Conservation (phyloP, 2,797 vertebrate genomes). For the Periparus ater region DNA sequence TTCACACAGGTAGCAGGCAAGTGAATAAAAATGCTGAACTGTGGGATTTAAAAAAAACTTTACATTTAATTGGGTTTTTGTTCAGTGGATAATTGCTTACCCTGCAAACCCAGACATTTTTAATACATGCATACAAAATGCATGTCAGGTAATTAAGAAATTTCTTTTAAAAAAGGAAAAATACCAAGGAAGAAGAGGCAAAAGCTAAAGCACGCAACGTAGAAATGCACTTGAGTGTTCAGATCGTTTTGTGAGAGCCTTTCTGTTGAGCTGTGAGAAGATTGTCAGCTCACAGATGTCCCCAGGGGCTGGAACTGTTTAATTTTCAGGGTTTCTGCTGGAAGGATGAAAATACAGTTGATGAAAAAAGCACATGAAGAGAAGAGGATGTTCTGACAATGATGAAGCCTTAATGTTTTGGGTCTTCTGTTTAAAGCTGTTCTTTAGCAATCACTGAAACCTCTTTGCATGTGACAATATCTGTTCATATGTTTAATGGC, state of each 20-base stretch:
- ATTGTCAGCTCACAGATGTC: conserved; percentile 46
- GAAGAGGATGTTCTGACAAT: background rate
- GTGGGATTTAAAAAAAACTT: accelerated
- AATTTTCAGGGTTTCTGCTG: conserved; percentile 72
- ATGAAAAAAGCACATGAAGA: conserved; percentile 43
- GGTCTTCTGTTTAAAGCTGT: background rate
- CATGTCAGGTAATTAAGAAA: background rate
- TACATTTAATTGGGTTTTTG: conserved; percentile 9
- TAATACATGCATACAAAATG: background rate
- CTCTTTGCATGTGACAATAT: background rate
- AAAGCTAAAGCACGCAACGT: background rate
- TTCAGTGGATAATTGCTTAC: background rate
- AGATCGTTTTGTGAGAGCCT: background rate
- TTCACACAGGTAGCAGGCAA: conserved; percentile 11
- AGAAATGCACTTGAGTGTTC: background rate
- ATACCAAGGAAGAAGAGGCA: background rate
- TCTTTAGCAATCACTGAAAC: background rate
- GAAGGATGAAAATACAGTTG: conserved; percentile 59
- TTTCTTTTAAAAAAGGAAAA: background rate
- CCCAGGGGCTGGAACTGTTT: conserved; percentile 68
- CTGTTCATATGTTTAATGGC: conserved; percentile 12
- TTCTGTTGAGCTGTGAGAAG: conserved; percentile 69
- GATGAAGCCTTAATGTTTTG: background rate
- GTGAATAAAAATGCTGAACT: conserved; percentile 19
- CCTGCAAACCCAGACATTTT: background rate